Evolutionary conservation across 1,140 invertebrate genomes (phyloP), one percentile per base, ranked within the genome.

Genomic region (Pseudomyrmex flavicornis): DNA sequence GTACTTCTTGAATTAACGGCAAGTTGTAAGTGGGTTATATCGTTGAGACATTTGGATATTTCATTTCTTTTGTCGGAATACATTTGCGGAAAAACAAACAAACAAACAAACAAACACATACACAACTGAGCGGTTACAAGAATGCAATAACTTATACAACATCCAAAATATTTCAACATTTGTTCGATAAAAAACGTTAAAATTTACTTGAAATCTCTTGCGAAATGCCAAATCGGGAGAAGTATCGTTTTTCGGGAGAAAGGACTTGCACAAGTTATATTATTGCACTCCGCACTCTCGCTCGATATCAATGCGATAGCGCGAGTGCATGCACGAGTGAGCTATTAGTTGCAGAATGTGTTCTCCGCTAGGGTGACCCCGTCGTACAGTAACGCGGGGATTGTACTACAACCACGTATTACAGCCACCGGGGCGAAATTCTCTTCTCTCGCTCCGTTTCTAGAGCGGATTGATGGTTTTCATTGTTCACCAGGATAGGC

Each of bases 391-490:
- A 54, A 72, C 54, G 76, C 20, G 59, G 76, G n/a, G 76, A 72
- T 80, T 80, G 76, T 59, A 70, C 20, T 46, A 70, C 20, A 48
- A 70, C 20, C 22, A 58, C 22, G 52, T 7, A n/a, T n/a, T n/a
- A n/a, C n/a, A n/a, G 59, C 52, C 35, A 35, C 35, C 35, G 22
- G 52, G 46, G 76, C 35, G 63, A 70, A 77, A 88, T 88, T 88
- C 76, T 73, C 83, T 52, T 79, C 35, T 35, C 35, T 35, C 35
- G 4, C 86, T 88, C 68, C 77, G 65, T 91, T 91, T 88, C 85
- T 59, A 59, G 66, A 69, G 72, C 79, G 85, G 88, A 91, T 92
- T 90, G 90, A 92, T 91, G 90, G 85, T 89, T 91, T 91, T 92
- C 90, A 92, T 92, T 92, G 90, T 91, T 92, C 87, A 86, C 82